These are phyloP conservation scores for Dorcus parallelipipedus DNA, from an alignment of 2,888 invertebrate genomes.

Conservation along the genomic window DNA sequence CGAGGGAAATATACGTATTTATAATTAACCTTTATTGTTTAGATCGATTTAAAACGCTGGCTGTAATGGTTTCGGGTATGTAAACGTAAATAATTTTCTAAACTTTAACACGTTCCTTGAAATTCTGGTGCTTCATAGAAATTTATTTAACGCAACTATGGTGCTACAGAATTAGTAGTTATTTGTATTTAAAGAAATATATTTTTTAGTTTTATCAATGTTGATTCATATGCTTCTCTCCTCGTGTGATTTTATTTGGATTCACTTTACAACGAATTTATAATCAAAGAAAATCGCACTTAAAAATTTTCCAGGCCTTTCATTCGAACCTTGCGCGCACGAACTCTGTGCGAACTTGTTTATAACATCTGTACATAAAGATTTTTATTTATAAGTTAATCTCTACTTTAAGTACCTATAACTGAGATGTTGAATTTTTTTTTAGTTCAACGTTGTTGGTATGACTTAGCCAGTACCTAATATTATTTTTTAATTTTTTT, in stretches of 20 bases:
- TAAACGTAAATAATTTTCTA: slow-evolving; percentile 30
- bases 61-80: slow-evolving; percentile 14
- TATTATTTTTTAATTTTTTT: slow-evolving; percentile 30
- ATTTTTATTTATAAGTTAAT: slow-evolving; percentile 19
- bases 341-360: slow-evolving; percentile 17
- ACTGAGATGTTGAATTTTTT: slow-evolving; percentile 25
- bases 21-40: too few species aligned
- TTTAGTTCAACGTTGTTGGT: slow-evolving; percentile 36
- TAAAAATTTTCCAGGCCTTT: background rate
- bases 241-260: slow-evolving; percentile 33
- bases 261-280: slow-evolving; percentile 35
- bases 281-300: background rate
- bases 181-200: slow-evolving; percentile 14
- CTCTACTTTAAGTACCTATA: slow-evolving; percentile 23
- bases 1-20: background rate
- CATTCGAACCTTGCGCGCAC: background rate
- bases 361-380: slow-evolving; percentile 23
- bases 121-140: slow-evolving; percentile 48
- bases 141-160: slow-evolving; percentile 37
- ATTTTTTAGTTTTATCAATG: slow-evolving; percentile 21
- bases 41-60: background rate
- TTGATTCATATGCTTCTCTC: slow-evolving; percentile 22
- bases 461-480: slow-evolving; percentile 41
- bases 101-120: slow-evolving; percentile 44
- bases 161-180: slow-evolving; percentile 44